Percentiles rank a stretch among this genome's conserved stretches.
phyloP scores from a whole-genome alignment of 2,888 invertebrate species.

The Ferdinandea cuprea region DNA sequence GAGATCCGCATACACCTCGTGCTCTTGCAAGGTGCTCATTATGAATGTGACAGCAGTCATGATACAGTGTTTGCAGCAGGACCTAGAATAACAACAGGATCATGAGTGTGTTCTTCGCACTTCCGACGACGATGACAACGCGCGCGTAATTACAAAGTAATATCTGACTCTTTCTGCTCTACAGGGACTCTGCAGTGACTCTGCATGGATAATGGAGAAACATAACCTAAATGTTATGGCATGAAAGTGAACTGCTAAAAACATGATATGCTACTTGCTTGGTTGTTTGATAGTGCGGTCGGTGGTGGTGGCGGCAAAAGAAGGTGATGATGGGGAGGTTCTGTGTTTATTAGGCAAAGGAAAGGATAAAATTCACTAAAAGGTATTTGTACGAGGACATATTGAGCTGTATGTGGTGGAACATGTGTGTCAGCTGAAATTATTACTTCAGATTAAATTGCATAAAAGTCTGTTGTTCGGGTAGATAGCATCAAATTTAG shows the following conservation, averaged over 20 bases:
- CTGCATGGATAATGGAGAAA: slow-evolving; percentile 32
- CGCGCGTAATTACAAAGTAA: slow-evolving; percentile 21
- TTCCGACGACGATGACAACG: background rate
- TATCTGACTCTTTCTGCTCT: slow-evolving; percentile 12
- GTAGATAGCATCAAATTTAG: too few relatives aligned
- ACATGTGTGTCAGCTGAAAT: slow-evolving; percentile 7
- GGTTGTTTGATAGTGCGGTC: slow-evolving; percentile 3
- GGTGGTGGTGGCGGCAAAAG: background rate
- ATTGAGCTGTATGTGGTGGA: background rate
- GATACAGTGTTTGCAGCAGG: background rate
- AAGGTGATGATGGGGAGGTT: background rate
- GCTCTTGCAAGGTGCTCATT: slow-evolving; percentile 36
- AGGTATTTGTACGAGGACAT: slow-evolving; percentile 11
- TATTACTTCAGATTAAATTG: slow-evolving; percentile 37
- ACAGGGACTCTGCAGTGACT: background rate
- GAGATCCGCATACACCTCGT: background rate
- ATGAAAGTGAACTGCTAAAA: slow-evolving; percentile 53
- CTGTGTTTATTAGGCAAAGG: background rate
- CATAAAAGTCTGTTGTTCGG: background rate
- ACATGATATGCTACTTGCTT: slow-evolving; percentile 46
- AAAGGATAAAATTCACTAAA: slow-evolving; percentile 16
- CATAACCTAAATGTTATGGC: slow-evolving; percentile 56
- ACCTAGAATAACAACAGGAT: slow-evolving; percentile 33
- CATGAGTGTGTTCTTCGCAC: slow-evolving; percentile 29
- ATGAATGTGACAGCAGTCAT: slow-evolving; percentile 16